Evolutionary conservation across 2,113 vertebrate genomes (phyloP), one percentile per base, ranked within the genome.

Genomic region (Hypanus sabinus): DNA sequence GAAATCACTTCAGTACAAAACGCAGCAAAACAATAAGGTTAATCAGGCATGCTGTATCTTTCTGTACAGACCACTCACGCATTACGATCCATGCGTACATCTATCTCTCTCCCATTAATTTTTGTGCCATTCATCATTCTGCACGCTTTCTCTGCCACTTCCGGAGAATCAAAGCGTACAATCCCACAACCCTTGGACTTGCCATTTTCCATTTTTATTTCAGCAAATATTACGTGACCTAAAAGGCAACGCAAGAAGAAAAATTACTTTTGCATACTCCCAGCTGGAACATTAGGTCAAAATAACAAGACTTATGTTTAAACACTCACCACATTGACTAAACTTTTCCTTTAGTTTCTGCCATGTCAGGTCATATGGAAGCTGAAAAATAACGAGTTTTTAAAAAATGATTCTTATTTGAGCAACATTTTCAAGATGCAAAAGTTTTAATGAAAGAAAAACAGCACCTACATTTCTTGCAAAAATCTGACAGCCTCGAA

Each of bases 281-380:
- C 6, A 62, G 30, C 22, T 27, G 46, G n/a, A 94, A 93, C 8
- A 73, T 93, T 93, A 75, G 91, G 70, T 33, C 3, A 93, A 46
- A 73, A 12, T 1, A 38, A 75, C 33, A 73, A 2, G 38, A 46
- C 27, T 73, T 46, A 3, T 46, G 46, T 12, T 8, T 73, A 79
- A 77, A 93, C 36, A 97, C 98, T 94, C 97, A 99, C 99, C 99
- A 94, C 99, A 99, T 5, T 98, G 97, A 96, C 98, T 98, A 97
- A 99, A 99, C 96, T 99, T 99, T 95, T 99, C 99, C 95, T 99
- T 99, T 95, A 99, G 96, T 95, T 99, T 99, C 96, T 99, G 99
- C 99, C 99, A 99, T 94, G 98, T 98, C 95, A 99, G 97, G 95
- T 99, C 98, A 97, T 99, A 99, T 94, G 99, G 98, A 94, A 99